These are phyloP conservation scores for Lamellibrachia columna DNA, from an alignment of 2,888 invertebrate species.

Conservation along the genomic window DNA sequence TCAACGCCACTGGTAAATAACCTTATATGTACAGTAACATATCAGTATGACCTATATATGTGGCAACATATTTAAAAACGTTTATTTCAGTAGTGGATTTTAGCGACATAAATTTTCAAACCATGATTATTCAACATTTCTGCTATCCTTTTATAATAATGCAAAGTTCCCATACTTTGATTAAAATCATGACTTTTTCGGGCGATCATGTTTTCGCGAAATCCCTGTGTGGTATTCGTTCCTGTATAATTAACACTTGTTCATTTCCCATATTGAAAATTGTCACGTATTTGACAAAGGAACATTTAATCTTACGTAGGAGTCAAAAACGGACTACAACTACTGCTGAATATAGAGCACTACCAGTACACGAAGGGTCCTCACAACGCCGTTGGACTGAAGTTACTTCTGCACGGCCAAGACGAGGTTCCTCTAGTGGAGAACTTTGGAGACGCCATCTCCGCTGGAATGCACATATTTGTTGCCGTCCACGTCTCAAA, in stretches of 20 bases:
- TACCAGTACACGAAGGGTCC: conserved; percentile 41
- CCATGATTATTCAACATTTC: no score
- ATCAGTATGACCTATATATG: neutral
- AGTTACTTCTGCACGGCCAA: conserved; percentile 36
- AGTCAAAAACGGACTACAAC: conserved; percentile 30
- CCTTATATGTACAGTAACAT: no score
- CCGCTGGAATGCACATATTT: conserved; percentile 29
- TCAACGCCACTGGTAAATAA: conserved; percentile 16
- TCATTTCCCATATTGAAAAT: neutral
- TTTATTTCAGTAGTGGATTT: neutral
- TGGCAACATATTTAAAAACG: neutral
- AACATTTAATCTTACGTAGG: conserved; percentile 29
- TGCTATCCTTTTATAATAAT: no score
- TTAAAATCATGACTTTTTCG: no score
- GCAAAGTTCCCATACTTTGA: no score
- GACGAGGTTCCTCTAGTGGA: conserved; percentile 29
- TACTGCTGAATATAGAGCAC: conserved; percentile 38
- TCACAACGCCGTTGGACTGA: conserved; percentile 34
- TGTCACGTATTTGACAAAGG: neutral
- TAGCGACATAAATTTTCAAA: neutral
- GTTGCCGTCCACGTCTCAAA: neutral
- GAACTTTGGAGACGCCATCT: conserved; percentile 32
- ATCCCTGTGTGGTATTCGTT: no score
- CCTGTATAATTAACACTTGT: neutral
- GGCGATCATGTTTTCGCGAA: no score